A percentile compares a stretch with the other conserved stretches of the same genome.
Conservation (phyloP, 1,140 invertebrate species). For the Phenacoccus solenopsis region DNA sequence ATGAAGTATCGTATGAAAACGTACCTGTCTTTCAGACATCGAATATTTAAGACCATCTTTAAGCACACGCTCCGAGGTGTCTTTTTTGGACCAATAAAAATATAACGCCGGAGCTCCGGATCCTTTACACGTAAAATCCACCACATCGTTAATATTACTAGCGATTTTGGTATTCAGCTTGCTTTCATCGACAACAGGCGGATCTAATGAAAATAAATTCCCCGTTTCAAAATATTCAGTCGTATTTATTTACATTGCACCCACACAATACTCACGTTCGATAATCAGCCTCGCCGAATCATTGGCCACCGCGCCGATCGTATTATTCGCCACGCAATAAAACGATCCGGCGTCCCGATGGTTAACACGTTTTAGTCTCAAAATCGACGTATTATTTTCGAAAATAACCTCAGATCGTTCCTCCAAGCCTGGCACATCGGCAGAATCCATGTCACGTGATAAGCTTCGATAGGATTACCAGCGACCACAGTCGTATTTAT, state of each 20-base stretch:
- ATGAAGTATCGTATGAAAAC: not conserved
- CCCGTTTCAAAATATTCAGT: not conserved
- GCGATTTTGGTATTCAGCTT: slow-evolving; percentile 71
- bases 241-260: not conserved
- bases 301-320: slow-evolving; percentile 60
- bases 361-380: slow-evolving; percentile 62
- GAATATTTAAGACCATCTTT: not conserved
- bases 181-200: slow-evolving; percentile 74
- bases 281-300: slow-evolving; percentile 52
- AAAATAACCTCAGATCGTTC: slow-evolving; percentile 52
- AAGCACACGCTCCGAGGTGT: slow-evolving; percentile 29
- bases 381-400: slow-evolving; percentile 59
- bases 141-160: slow-evolving; percentile 68
- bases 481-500: slow-evolving; percentile 40
- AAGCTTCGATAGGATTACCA: slow-evolving; percentile 70
- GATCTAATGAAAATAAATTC: slow-evolving; percentile 42
- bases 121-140: slow-evolving; percentile 65
- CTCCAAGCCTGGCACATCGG: slow-evolving; percentile 47
- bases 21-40: not conserved
- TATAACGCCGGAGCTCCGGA: slow-evolving; percentile 65
- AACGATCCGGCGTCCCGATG: slow-evolving; percentile 80
- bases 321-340: slow-evolving; percentile 82
- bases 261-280: slow-evolving; percentile 54
- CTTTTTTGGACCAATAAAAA: slow-evolving; percentile 68
- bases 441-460: slow-evolving; percentile 77